Evolutionary conservation across 92 coral and sea anemone genomes (phyloP).

Genomic region (Zoanthus sociatus): DNA sequence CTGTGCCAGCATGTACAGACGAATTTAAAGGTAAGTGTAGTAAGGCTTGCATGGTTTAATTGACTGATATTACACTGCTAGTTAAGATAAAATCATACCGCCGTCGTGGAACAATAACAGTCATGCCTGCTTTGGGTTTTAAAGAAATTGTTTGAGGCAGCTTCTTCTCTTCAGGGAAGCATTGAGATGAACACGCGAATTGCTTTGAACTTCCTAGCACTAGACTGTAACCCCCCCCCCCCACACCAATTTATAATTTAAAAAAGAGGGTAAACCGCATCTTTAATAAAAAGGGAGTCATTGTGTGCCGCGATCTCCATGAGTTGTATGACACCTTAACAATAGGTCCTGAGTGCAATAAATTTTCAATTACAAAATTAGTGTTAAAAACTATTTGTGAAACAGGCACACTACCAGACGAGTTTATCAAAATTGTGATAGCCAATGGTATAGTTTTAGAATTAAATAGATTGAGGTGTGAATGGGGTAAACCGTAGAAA

Average conservation of each 20-base stretch:
- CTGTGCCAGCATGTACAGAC: not conserved
- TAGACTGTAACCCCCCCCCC: constrained; percentile 16
- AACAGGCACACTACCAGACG: constrained; percentile 7
- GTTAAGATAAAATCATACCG: not conserved
- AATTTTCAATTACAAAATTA: not conserved
- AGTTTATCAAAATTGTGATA: constrained; percentile 2
- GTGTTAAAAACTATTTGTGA: constrained; percentile 17
- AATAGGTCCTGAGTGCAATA: constrained; percentile 17
- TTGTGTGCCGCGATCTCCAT: constrained; percentile 6
- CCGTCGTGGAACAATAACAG: constrained; percentile 30
- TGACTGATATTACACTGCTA: constrained; percentile 18
- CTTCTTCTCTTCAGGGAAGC: constrained; percentile 3
- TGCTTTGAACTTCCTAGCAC: constrained; percentile 11
- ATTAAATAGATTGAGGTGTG: not conserved
- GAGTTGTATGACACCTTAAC: not conserved
- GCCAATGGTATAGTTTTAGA: not conserved
- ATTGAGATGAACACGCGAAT: constrained; percentile 20
- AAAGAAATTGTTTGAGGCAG: constrained; percentile 16
- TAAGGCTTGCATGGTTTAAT: constrained; percentile 14
- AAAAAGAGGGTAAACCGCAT: constrained; percentile 20
- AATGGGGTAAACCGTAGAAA: constrained; percentile 23
- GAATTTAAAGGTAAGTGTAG: constrained; percentile 1
- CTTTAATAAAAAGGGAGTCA: constrained; percentile 3
- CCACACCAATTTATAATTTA: constrained; percentile 25
- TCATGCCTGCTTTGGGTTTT: constrained; percentile 16